Base-by-base conservation (phyloP, 2,888 invertebrate species). In the Lasiommata megera region DNA sequence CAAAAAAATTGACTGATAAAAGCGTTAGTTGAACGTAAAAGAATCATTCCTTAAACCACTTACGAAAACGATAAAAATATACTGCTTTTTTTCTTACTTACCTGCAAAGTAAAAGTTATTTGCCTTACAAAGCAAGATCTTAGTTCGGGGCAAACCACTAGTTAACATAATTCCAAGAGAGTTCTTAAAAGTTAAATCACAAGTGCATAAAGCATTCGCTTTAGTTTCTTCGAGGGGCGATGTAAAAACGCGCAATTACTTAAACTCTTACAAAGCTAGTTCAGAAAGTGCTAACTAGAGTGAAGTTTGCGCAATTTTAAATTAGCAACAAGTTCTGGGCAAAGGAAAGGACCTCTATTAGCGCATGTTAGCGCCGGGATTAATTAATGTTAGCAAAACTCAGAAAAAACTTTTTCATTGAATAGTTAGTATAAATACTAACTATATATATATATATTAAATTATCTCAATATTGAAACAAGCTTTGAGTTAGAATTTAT, bases 251-350 rank as follows among this genome's bases (percentile, higher is more conserved):
- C 52, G 52, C 52, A 41, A 41, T 52, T 52, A 41, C 52, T 40
- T n/a, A 17, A 52, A 52, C 52, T 52, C 44, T 23, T 29, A 43
- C 43, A 44, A 44, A 44, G 44, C 36, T 28, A 14, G 36, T 23
- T 28, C 38, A 23, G 41, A 48, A 48, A 55, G 38, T 48, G 56
- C 41, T 44, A 56, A 44, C 43, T 50, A 41, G 43, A 43, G 48
- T 41, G 11, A 36, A 56, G 56, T 56, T 50, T 56, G 56, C 43
- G 18, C 50, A 50, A 56, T 56, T 56, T 56, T 50, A 56, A 56
- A 56, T 50, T 50, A 50, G 56, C 43, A 44, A 43, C 48, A 56
- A 50, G 29, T 43, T 28, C 34, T 29, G 54, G 37, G 29, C 17
- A 46, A 54, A 54, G 46, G 46, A 8, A 29, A 41, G 41, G 52